Evolutionary conservation across 2,797 vertebrate species (phyloP), one percentile per base, ranked within the genome.

Genomic region (Tokudaia muenninki): DNA sequence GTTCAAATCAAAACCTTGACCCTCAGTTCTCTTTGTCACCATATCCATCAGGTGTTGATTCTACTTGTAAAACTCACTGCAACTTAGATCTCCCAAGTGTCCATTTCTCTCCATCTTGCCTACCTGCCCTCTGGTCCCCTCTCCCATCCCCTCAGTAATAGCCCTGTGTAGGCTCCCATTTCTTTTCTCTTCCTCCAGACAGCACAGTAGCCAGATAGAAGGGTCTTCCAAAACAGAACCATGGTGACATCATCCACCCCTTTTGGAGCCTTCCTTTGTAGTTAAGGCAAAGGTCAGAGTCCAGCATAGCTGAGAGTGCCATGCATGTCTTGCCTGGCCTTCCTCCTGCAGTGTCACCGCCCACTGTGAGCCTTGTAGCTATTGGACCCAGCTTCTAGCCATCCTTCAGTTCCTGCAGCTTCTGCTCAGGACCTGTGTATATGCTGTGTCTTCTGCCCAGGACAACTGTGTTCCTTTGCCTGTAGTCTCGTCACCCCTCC

Each of bases 101-200:
- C 90, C 52, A 1, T 37, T 47, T 77, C 44, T 79, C 12, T 26
- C 67, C 26, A 0, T 21, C 83, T 74, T 1, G 0, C 82, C 81
- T 6, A 1, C 55, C 44, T 0, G 0, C 44, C 41, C 19, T 41
- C 29, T 11, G 3, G 11, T 16, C 29, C 12, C 57, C 22, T 0
- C 6, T 61, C 17, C 65, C 0, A 0, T 37, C 63, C 63, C 6
- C 24, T 3, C 34, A n/a, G 29, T 1, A 2, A 12, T 21, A 29
- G 72, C 21, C 7, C 65, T 19, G 24, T 63, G 1, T 0, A 10
- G 12, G 34, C 92, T 87, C 57, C 75, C 22, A 26, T 90, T 65
- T 50, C 87, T 78, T 22, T 61, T 59, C 24, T 57, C 70, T 29
- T 61, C 74, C 92, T 90, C 29, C 22, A 37, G 57, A 83, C 13